A percentile compares a stretch with the other conserved stretches of the same genome.
Evolutionary conservation across 2,797 vertebrate genomes (phyloP).

Genomic region (Catostomus latipinnis): DNA sequence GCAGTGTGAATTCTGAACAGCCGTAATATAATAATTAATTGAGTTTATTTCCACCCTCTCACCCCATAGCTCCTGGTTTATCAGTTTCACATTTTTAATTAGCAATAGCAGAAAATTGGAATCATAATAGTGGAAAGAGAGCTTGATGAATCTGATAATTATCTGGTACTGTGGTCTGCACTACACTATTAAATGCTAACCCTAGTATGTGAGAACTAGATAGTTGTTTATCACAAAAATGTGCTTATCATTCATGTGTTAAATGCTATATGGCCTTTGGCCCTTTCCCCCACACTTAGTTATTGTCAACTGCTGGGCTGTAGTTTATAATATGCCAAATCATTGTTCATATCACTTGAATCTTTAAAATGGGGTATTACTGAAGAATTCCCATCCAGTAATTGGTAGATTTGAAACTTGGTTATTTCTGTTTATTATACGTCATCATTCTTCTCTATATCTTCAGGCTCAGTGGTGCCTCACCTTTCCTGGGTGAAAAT

Average conservation of each 20-base stretch:
- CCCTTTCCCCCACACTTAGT: background rate
- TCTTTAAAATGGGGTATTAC: background rate
- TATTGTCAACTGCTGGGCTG: background rate
- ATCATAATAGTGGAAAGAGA: background rate
- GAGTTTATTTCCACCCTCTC: background rate
- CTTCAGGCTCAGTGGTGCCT: slow-evolving; percentile 91
- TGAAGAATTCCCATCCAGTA: background rate
- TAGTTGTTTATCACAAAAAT: background rate
- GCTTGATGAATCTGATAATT: background rate
- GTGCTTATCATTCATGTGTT: background rate
- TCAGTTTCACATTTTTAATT: slow-evolving; percentile 16
- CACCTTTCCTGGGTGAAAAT: slow-evolving; percentile 96
- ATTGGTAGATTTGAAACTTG: background rate
- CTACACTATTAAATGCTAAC: background rate
- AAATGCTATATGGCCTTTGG: background rate
- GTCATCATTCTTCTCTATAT: background rate
- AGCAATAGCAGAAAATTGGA: background rate
- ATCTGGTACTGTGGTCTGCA: background rate
- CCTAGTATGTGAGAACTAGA: background rate
- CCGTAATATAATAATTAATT: slow-evolving; percentile 32
- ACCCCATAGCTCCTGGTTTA: background rate
- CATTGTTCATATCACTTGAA: background rate
- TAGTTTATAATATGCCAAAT: background rate
- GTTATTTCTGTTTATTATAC: background rate
- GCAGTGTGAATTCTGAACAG: slow-evolving; percentile 30